phyloP scores from a whole-genome alignment of 2,888 invertebrate species.

The Germaria angustata region DNA sequence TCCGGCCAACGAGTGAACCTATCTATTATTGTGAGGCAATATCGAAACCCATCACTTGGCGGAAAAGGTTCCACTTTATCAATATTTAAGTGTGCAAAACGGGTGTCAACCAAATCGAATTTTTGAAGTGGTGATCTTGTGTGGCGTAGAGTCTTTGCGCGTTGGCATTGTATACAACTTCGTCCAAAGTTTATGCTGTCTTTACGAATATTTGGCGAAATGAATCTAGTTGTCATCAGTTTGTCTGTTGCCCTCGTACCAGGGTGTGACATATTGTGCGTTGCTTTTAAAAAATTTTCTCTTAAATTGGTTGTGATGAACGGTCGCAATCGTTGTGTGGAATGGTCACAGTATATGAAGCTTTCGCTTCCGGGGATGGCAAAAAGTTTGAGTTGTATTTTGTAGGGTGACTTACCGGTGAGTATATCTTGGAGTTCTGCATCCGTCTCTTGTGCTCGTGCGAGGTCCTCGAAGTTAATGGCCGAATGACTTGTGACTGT shows the following conservation, averaged over 20 bases:
- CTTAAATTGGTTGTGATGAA: conserved; percentile 16
- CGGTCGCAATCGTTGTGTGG: neutral
- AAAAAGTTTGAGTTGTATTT: conserved; percentile 33
- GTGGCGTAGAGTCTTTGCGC: neutral
- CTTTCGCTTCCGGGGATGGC: conserved; percentile 12
- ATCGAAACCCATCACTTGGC: conserved; percentile 5
- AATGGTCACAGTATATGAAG: conserved; percentile 7
- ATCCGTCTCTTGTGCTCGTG: neutral
- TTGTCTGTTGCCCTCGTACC: conserved; percentile 25
- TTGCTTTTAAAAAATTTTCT: conserved; percentile 28
- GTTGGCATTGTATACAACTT: conserved; percentile 19
- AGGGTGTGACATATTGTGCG: conserved; percentile 45
- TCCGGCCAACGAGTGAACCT: conserved; percentile 47
- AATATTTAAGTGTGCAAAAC: conserved; percentile 43
- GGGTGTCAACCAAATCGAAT: neutral
- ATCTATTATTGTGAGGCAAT: conserved; percentile 52
- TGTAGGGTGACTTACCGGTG: neutral
- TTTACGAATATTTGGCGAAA: conserved; percentile 59
- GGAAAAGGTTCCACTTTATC: conserved; percentile 28
- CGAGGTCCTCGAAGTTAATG: conserved; percentile 19
- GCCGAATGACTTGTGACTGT: neutral
- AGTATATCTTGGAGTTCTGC: neutral
- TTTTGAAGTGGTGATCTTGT: conserved; percentile 5
- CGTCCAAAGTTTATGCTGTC: conserved; percentile 3
- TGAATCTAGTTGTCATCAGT: conserved; percentile 56